A percentile compares a stretch with the other conserved stretches of the same genome.
Evolutionary conservation across 2,888 invertebrate genomes (phyloP).

Genomic region (Melieria picta): DNA sequence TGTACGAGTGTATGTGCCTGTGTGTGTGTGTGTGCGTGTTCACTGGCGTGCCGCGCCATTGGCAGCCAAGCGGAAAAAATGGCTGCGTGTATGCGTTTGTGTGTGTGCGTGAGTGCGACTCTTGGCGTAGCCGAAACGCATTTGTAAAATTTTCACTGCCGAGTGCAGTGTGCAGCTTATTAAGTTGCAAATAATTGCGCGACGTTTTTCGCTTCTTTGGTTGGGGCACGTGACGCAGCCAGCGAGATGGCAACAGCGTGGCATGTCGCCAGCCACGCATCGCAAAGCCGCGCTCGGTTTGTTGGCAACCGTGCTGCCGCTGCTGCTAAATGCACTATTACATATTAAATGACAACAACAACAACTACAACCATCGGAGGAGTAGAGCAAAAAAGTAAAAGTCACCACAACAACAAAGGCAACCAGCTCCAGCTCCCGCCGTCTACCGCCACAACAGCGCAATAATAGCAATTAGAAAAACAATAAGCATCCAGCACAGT

Average conservation of each 20-base stretch:
- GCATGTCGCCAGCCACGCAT: background rate
- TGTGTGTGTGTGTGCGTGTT: background rate
- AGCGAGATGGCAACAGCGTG: background rate
- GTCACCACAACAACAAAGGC: background rate
- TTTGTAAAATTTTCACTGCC: conserved; percentile 26
- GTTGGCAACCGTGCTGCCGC: no score
- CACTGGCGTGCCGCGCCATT: conserved; percentile 24
- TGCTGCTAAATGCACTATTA: background rate
- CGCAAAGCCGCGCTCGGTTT: no score
- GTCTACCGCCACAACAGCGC: no score
- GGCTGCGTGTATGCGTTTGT: background rate
- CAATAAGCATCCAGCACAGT: no score
- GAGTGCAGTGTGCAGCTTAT: background rate
- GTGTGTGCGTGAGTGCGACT: conserved; percentile 41
- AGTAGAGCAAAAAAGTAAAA: background rate
- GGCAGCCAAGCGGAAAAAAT: conserved; percentile 9
- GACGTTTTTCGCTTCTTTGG: background rate
- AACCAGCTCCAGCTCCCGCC: no score
- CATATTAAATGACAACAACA: conserved; percentile 34
- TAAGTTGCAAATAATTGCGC: conserved; percentile 6
- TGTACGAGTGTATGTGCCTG: background rate
- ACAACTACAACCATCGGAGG: conserved; percentile 36
- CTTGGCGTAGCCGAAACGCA: conserved; percentile 16
- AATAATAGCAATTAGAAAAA: no score
- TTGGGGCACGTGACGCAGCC: no score